These are phyloP conservation scores for Cyaniris semiargus DNA, from an alignment of 2,888 invertebrate genomes.

Conservation along the genomic window DNA sequence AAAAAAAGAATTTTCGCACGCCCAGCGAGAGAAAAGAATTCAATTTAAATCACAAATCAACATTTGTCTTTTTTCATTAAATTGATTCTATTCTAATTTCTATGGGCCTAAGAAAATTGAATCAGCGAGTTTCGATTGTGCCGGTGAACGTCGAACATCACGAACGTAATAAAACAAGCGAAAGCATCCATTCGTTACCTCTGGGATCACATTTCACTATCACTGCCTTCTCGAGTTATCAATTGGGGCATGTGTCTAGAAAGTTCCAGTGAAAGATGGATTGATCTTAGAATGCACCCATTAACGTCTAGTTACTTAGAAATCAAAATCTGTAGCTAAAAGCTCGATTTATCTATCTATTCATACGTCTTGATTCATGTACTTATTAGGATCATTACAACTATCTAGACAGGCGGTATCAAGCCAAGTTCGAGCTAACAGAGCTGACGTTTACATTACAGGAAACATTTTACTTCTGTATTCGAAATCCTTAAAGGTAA, in stretches of 20 bases:
- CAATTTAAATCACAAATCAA: constrained; percentile 13
- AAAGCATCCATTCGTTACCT: constrained; percentile 46
- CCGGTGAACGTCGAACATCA: constrained; percentile 45
- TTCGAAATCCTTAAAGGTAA: background rate
- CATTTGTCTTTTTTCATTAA: constrained; percentile 7
- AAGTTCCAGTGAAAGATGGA: constrained; percentile 23
- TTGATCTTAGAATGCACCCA: background rate
- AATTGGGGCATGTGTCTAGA: constrained; percentile 24
- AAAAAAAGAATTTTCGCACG: background rate
- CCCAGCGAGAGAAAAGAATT: constrained; percentile 14
- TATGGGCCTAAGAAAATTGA: constrained; percentile 38
- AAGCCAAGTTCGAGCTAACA: background rate
- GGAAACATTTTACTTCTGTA: background rate
- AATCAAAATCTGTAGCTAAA: background rate
- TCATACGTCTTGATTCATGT: background rate
- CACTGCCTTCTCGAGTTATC: constrained; percentile 32
- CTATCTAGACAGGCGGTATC: background rate
- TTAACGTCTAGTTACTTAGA: background rate
- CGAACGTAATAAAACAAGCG: constrained; percentile 44
- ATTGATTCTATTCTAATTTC: constrained; percentile 26
- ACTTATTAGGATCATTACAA: background rate
- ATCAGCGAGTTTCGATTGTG: constrained; percentile 49
- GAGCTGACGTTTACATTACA: background rate
- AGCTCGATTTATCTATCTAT: background rate
- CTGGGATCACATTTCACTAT: constrained; percentile 33